These are phyloP conservation scores for Apistogramma diplotaenia DNA, from an alignment of 2,113 vertebrate species.

Conservation along the genomic window DNA sequence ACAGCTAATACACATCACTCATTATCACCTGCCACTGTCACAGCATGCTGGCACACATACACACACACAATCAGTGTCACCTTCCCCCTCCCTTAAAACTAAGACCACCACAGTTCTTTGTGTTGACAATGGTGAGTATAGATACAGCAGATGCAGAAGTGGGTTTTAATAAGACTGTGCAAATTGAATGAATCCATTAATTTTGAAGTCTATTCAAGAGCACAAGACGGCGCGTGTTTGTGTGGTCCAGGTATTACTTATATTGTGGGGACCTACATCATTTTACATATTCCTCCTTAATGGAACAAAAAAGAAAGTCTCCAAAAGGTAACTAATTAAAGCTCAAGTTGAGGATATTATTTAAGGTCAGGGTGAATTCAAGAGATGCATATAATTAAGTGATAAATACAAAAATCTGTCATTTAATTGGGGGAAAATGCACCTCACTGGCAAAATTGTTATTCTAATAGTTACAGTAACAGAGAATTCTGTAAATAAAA, in stretches of 20 bases:
- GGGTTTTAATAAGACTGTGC: background rate
- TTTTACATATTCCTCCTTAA: background rate
- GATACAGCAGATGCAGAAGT: background rate
- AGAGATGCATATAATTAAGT: too few relatives aligned
- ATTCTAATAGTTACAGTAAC: too few relatives aligned
- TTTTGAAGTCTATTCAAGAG: background rate
- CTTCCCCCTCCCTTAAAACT: background rate
- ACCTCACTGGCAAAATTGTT: too few relatives aligned
- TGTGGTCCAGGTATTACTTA: background rate
- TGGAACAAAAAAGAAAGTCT: background rate
- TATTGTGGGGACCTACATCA: background rate
- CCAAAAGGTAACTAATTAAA: background rate
- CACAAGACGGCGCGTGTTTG: background rate
- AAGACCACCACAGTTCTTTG: background rate
- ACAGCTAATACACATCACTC: constrained; percentile 60
- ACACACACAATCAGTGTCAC: background rate
- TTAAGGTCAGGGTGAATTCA: background rate
- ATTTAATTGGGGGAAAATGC: too few relatives aligned
- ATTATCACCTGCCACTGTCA: constrained; percentile 51
- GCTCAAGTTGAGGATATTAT: background rate
- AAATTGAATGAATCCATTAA: background rate
- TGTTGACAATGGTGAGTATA: background rate
- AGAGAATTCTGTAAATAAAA: too few relatives aligned
- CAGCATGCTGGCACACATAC: background rate
- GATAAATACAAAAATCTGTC: too few relatives aligned